Conservation (phyloP, 1,140 invertebrate species). For the Formica exsecta region DNA sequence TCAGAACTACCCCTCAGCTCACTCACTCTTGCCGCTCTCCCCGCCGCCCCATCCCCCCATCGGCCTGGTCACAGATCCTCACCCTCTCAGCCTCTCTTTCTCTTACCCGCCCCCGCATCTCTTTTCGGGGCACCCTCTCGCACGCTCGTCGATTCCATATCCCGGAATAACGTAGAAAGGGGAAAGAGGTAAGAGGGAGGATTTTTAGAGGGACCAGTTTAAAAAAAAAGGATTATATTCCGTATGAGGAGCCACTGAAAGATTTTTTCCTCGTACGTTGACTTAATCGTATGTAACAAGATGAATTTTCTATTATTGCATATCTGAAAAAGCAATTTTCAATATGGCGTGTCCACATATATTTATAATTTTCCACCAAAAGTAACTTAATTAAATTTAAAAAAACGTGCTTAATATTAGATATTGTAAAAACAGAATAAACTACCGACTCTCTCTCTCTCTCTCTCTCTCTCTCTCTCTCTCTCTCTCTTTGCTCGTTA, state of each 20-base stretch:
- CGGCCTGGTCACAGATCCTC: constrained; percentile 29
- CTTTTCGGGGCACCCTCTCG: constrained; percentile 26
- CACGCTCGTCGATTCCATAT: constrained; percentile 21
- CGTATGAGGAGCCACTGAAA: background rate
- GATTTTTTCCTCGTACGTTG: constrained; percentile 20
- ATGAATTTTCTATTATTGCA: background rate
- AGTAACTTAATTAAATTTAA: background rate
- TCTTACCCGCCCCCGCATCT: constrained; percentile 12
- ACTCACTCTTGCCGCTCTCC: constrained; percentile 57
- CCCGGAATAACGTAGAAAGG: constrained; percentile 34
- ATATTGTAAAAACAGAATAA: background rate
- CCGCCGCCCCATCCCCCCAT: background rate
- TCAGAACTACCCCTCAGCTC: constrained; percentile 80
- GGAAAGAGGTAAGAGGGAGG: constrained; percentile 21
- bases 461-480: no score
- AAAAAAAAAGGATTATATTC: background rate
- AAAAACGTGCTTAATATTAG: background rate
- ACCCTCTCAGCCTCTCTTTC: constrained; percentile 34
- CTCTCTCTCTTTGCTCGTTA: background rate
- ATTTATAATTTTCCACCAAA: background rate
- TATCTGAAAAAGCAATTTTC: background rate
- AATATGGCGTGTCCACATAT: background rate
- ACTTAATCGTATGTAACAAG: background rate
- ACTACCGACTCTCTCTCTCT: no score
- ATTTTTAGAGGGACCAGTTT: background rate